Conservation (phyloP, 2,888 invertebrate genomes). For the Helicoverpa assulta region DNA sequence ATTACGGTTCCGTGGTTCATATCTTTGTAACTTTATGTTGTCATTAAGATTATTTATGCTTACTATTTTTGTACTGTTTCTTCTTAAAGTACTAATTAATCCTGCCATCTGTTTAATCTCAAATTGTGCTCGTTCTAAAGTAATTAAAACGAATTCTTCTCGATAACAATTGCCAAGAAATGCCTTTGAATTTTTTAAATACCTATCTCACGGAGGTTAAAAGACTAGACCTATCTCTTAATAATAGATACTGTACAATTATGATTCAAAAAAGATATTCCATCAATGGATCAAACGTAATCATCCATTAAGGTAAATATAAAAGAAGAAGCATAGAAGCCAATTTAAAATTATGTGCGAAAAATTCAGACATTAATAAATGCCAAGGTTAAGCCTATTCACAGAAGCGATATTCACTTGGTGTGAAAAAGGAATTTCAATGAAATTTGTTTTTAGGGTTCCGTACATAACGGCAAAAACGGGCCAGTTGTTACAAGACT, state of each 20-base stretch:
- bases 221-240: too few relatives aligned
- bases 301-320: background rate
- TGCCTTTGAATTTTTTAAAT: too few relatives aligned
- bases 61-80: background rate
- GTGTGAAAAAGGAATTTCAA: background rate
- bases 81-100: background rate
- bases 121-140: too few relatives aligned
- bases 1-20: constrained; percentile 26
- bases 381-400: background rate
- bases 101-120: too few relatives aligned
- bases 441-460: background rate
- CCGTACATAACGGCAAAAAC: too few relatives aligned
- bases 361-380: background rate
- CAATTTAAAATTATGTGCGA: background rate
- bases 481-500: too few relatives aligned
- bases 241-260: background rate
- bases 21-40: constrained; percentile 10
- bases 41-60: constrained; percentile 44
- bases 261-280: background rate
- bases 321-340: background rate
- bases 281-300: background rate
- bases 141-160: too few relatives aligned
- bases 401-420: background rate
- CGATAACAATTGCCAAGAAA: too few relatives aligned
- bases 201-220: too few relatives aligned